Base-by-base conservation (phyloP, 2,888 invertebrate genomes). In the Philereme transversata region DNA sequence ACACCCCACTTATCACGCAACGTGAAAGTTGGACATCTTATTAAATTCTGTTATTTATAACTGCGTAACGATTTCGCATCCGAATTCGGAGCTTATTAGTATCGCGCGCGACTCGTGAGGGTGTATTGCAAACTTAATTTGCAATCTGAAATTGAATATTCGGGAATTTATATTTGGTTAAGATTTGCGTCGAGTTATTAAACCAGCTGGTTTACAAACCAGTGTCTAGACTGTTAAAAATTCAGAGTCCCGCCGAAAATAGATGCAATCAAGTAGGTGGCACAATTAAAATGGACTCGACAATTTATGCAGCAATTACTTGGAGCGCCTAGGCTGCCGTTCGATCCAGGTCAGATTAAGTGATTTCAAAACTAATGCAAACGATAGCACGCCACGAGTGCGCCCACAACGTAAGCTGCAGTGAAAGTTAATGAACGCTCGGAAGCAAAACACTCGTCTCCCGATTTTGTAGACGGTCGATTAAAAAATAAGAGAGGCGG, bases 311-410 rank as follows among this genome's bases (percentile, higher is more conserved):
- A 84, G 88, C 88, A 88, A 88, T 89, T 87, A 89, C 79, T 84
- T 83, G 84, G 79, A 83, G 87, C 84, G 22, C 22, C 22, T 22
- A 83, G 79, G 78, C 82, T 82, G 78, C 76, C 86, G 82, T 86
- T 87, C 86, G 81, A 90, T 88, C 83, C 85, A 83, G 89, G 88
- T 89, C 90, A 88, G 86, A 88, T 87, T 86, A 87, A 90, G 88
- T 89, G 88, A 87, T 89, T 89, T 89, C 84, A 82, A 87, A 88
- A 89, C 86, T 88, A 90, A 89, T 86, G 86, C 86, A 86, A 86
- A 84, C 88, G 84, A 85, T 81, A 83, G 82, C 81, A 84, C 76
- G 81, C 82, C 79, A 81, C 78, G 82, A 84, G 79, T 79, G 78
- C 76, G 75, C 56, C 75, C 75, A 75, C 74, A 77, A 71, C 76